A percentile compares a stretch with the other conserved stretches of the same genome.
phyloP scores from a whole-genome alignment of 2,113 vertebrate genomes.

The Epinephelus lanceolatus region DNA sequence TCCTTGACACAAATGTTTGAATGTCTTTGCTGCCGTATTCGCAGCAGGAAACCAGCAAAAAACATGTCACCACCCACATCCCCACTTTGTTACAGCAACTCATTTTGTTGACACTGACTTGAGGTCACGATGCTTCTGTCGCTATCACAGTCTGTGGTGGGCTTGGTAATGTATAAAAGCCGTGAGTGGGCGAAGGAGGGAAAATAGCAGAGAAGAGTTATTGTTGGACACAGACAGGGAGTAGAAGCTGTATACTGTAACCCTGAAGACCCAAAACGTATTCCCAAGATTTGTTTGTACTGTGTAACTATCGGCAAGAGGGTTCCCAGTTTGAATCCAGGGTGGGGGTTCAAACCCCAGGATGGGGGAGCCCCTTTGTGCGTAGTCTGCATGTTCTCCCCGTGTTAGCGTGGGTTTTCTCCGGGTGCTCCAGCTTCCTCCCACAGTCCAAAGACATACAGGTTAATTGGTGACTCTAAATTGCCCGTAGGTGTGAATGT shows the following conservation, averaged over 20 bases:
- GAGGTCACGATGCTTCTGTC: neutral
- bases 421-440: no score
- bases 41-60: neutral
- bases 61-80: slow-evolving; percentile 11
- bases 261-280: neutral
- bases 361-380: no score
- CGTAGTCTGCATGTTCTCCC: no score
- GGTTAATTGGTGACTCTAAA: no score
- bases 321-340: no score
- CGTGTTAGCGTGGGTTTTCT: no score
- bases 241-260: slow-evolving; percentile 4
- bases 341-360: no score
- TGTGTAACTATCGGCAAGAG: neutral
- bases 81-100: slow-evolving; percentile 8
- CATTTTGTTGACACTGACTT: neutral
- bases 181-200: neutral
- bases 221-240: neutral
- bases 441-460: no score
- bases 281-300: neutral
- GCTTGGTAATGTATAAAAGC: slow-evolving; percentile 8
- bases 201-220: neutral
- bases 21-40: neutral
- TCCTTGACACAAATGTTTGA: neutral
- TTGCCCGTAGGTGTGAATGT: no score
- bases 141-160: neutral